Conservation (phyloP, 2,888 invertebrate species). For the Ochropacha duplaris region DNA sequence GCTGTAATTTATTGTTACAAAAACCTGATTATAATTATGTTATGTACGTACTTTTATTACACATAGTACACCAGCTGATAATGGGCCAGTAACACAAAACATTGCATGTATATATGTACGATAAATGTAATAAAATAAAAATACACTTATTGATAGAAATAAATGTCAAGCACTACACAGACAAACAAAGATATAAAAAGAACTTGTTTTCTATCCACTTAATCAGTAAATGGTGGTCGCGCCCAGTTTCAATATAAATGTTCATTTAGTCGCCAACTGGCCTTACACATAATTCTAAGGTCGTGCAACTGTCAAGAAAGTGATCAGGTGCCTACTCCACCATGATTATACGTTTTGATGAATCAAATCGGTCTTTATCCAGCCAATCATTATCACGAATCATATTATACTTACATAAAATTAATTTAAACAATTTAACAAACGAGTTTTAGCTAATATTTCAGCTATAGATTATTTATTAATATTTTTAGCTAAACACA, state of each 20-base stretch:
- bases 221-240: conserved; percentile 27
- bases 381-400: not conserved
- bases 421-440: not conserved
- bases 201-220: conserved; percentile 40
- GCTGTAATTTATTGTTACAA: not conserved
- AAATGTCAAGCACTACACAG: conserved; percentile 32
- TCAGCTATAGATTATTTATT: not conserved
- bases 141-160: conserved; percentile 27
- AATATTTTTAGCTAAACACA: not conserved
- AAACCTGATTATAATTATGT: not conserved
- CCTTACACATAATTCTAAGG: conserved; percentile 2
- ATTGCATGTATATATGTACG: conserved; percentile 12
- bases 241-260: conserved; percentile 16
- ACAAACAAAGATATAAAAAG: conserved; percentile 44
- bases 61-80: not conserved
- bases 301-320: not conserved
- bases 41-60: not conserved
- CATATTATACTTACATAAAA: not conserved
- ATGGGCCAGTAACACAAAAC: not conserved
- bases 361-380: not conserved
- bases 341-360: not conserved
- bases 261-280: conserved; percentile 4
- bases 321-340: not conserved
- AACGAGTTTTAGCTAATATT: not conserved
- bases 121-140: conserved; percentile 31